Evolutionary conservation across 2,113 vertebrate genomes (phyloP).

Genomic region (Cariama cristata): DNA sequence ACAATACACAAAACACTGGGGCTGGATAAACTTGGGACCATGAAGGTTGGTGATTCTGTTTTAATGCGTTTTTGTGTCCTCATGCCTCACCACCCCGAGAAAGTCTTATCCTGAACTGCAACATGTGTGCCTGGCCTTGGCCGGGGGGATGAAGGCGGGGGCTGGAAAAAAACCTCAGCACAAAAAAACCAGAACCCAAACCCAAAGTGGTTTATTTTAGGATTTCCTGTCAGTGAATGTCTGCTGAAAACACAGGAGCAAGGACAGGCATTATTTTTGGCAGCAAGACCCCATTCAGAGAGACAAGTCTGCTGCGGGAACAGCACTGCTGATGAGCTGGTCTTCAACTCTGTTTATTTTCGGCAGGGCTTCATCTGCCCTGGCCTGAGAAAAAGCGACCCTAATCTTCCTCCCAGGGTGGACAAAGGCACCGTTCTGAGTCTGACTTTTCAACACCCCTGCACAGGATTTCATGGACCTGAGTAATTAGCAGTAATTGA

Average conservation of each 20-base stretch:
- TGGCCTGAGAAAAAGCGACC: neutral
- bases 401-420: neutral
- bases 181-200: constrained; percentile 33
- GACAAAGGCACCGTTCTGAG: neutral
- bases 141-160: neutral
- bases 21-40: neutral
- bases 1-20: fast-evolving
- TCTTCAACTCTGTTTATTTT: constrained; percentile 32
- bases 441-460: neutral
- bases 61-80: constrained; percentile 12
- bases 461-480: neutral
- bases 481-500: constrained; percentile 2
- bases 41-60: neutral
- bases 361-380: neutral
- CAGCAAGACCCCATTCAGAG: constrained; percentile 19
- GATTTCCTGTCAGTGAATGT: constrained; percentile 56
- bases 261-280: constrained; percentile 62
- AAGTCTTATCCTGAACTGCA: neutral
- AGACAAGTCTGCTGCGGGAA: neutral
- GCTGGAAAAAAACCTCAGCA: constrained; percentile 33
- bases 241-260: constrained; percentile 34
- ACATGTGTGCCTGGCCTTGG: constrained; percentile 24
- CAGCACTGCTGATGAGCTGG: neutral
- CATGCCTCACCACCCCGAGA: neutral
- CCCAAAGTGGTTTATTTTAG: constrained; percentile 65